Base-by-base conservation (phyloP, 1,140 invertebrate genomes). In the Scaptomyza montana region DNA sequence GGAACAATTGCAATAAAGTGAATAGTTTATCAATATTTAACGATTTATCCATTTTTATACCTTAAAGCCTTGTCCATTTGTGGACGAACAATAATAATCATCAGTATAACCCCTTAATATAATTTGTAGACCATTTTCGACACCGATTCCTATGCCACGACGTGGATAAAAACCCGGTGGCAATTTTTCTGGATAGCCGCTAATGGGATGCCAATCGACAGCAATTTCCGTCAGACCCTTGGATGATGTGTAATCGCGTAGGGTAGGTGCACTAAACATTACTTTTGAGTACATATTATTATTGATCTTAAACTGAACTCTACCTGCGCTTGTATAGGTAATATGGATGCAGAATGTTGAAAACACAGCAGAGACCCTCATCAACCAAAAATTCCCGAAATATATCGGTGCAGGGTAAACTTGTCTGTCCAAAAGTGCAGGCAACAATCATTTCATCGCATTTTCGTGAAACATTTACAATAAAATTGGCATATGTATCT, bases 341-440 rank as follows among this genome's bases (percentile, higher is more conserved):
- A 57, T 95, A 93, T 3, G 93, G 92, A 57, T 95, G 94, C 3
- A 96, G 93, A 46, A 94, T 93, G 80, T 97, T 97, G 75, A 97
- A 97, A 10, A 95, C 95, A 90, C 96, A 97, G 84, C 96, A 97
- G 3, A 96, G 93, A 0, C 96, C 96, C 86, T 97, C 96, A 76
- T 97, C 96, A 0, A 96, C 96, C 49, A 96, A 93, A n/a, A 95
- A 94, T 8, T 95, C 94, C 74, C 95, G 95, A 90, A 97, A 96
- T 25, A 96, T 84, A n/a, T 95, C 93, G 6, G 94, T 92, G 78
- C 96, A 97, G 19, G 95, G 0, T 94, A 90, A n/a, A 8, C 57
- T 50, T 50, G 68, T 65, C 19, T 63, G 56, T 33, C 57, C 77
- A 60, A 89, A 80, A 25, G 30, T 65, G 25, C 74, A 78, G 19